Evolutionary conservation across 2,888 invertebrate species (phyloP).

Genomic region (Branchellion lobata): DNA sequence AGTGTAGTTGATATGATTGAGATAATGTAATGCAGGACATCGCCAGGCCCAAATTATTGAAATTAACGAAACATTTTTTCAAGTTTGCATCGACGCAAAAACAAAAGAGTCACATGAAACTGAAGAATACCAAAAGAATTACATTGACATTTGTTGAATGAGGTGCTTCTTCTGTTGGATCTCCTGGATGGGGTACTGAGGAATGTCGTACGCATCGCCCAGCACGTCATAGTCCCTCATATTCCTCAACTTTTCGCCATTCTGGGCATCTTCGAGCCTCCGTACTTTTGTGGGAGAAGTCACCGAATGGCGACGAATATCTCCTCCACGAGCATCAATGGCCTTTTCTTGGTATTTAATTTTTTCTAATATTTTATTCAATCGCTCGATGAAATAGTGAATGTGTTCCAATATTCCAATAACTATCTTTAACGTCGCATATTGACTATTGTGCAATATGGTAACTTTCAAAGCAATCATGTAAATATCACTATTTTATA

Average conservation of each 20-base stretch:
- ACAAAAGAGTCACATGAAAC: neutral
- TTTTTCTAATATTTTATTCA: neutral
- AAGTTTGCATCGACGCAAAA: neutral
- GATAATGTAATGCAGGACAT: too few species aligned
- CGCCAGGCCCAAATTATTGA: too few species aligned
- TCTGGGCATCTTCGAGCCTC: neutral
- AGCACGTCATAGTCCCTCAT: neutral
- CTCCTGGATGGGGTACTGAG: slow-evolving; percentile 96
- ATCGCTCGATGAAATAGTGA: neutral
- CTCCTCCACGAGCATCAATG: neutral
- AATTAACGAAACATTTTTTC: neutral
- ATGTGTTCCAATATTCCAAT: neutral
- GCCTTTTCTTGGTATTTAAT: neutral
- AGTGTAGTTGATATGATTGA: neutral
- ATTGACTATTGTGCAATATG: neutral
- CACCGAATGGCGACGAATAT: neutral
- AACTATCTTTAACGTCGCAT: neutral
- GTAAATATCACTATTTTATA: too few species aligned
- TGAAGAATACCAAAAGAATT: neutral
- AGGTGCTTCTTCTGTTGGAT: slow-evolving; percentile 56
- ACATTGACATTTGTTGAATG: slow-evolving; percentile 53
- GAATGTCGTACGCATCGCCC: slow-evolving; percentile 70
- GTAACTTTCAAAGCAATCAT: too few species aligned
- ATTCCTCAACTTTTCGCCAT: neutral
- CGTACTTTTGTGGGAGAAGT: neutral